Evolutionary conservation across 2,888 invertebrate species (phyloP), one percentile per base, ranked within the genome.

Genomic region (Ectobius pallidus): DNA sequence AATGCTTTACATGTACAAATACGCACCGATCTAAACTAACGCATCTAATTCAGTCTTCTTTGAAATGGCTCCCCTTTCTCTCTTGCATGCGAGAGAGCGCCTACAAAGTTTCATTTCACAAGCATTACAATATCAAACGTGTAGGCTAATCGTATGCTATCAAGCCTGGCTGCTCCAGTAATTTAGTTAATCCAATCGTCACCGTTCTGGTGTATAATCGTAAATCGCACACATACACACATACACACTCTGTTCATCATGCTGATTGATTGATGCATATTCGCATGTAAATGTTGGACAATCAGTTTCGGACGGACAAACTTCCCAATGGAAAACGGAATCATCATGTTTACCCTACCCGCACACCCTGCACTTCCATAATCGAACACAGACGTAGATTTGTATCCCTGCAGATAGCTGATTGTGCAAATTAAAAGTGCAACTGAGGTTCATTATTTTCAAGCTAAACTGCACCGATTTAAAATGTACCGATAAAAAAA

Each of bases 111-210:
- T 62, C 62, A 70, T 70, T 70, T 70, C 61, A 61, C 44, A 70
- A 61, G 70, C 70, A 70, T 70, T 70, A 62, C 44, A 70, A 70
- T 70, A 70, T 70, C 70, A 70, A 70, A 70, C 63, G 34, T 34
- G 22, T 22, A 20, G 42, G 63, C 63, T 63, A 63, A 63, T 63
- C 34, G 63, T 42, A 42, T 42, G 63, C 42, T 63, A 63, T 63
- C 63, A 63, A 22, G 63, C 63, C 63, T 63, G 63, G 63, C 63
- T 61, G 69, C 63, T 63, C 42, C 63, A 63, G 73, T 73, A 73
- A 73, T 73, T 73, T 70, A 55, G 70, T 73, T 73, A 73, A 73
- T 73, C 73, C 65, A 44, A 65, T 65, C 73, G 73, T 69, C 68
- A 68, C 49, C 49, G 32, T 46, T 46, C 49, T 32, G 44, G 25